Evolutionary conservation across 1,140 invertebrate species (phyloP), one percentile per base, ranked within the genome.

Genomic region (Belonocnema kinseyi): DNA sequence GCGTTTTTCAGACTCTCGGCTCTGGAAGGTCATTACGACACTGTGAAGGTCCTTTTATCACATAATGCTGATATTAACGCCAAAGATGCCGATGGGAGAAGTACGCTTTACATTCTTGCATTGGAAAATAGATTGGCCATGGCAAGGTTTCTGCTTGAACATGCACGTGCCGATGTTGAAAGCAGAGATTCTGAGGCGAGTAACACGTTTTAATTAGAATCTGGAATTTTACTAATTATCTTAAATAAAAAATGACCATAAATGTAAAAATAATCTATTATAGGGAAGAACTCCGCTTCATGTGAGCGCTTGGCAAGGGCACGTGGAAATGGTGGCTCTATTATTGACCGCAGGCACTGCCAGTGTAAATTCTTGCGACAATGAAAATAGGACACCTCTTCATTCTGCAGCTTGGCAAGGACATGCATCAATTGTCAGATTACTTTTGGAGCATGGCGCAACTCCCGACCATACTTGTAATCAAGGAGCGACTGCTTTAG

Each of bases 341-440:
- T 92, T 99, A 21, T 92, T 99, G 50, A 94, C 94, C 79, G 92
- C 94, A 88, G 95, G 95, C 52, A 93, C 94, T 66, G 96, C 97
- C 3, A 93, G 95, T 86, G 96, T 98, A 1, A 97, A 99, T 88
- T 96, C 96, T 0, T 95, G 95, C 73, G 98, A 99, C 89, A 94
- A 96, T 86, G 98, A 98, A 88, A 94, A 95, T 71, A 93, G 98
- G 54, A 98, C 97, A 0, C 96, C 98, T 7, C 89, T 99, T 76
- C 97, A 98, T 91, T 97, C 97, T 17, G 97, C 97, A n/a, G 96
- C 97, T 72, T 99, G 97, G 97, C 96, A 98, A 88, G 98, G 98
- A 11, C 96, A 98, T 84, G 94, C 94, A 26, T 93, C 95, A 73
- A 96, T 97, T 52, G 97, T 99, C 56, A 93, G 95, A 72, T 91